Conservation (phyloP, 1,140 invertebrate species). For the Drosophila fuyamai region DNA sequence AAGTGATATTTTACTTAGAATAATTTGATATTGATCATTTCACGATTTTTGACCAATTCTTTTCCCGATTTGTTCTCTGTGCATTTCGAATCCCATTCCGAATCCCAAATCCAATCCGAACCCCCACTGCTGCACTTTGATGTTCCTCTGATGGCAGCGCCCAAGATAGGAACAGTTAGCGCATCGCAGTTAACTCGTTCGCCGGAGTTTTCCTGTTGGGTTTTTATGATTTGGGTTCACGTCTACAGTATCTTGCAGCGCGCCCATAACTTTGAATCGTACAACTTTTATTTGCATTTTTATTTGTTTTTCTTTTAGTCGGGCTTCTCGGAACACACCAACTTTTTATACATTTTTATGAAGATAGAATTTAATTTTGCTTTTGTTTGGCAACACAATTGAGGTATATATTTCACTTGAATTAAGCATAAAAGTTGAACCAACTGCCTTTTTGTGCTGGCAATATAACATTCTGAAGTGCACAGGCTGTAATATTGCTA, state of each 20-base stretch:
- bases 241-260: constrained; percentile 51
- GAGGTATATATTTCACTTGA: constrained; percentile 35
- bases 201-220: constrained; percentile 39
- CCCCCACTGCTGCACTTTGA: constrained; percentile 64
- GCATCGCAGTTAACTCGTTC: constrained; percentile 49
- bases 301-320: constrained; percentile 51
- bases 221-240: constrained; percentile 64
- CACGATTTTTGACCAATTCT: neutral
- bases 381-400: constrained; percentile 29
- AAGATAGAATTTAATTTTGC: constrained; percentile 50
- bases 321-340: constrained; percentile 46
- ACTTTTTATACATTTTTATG: constrained; percentile 42
- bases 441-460: constrained; percentile 9
- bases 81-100: constrained; percentile 25
- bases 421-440: constrained; percentile 23
- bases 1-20: too few relatives aligned
- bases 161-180: constrained; percentile 68
- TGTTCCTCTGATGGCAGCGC: constrained; percentile 65
- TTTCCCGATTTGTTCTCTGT: neutral
- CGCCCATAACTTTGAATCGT: constrained; percentile 67
- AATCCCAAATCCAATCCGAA: constrained; percentile 35
- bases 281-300: constrained; percentile 78
- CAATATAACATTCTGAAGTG: constrained; percentile 6
- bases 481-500: constrained; percentile 11
- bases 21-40: too few relatives aligned